phyloP scores from a whole-genome alignment of 2,888 invertebrate genomes.

The Pharmacophagus antenor region DNA sequence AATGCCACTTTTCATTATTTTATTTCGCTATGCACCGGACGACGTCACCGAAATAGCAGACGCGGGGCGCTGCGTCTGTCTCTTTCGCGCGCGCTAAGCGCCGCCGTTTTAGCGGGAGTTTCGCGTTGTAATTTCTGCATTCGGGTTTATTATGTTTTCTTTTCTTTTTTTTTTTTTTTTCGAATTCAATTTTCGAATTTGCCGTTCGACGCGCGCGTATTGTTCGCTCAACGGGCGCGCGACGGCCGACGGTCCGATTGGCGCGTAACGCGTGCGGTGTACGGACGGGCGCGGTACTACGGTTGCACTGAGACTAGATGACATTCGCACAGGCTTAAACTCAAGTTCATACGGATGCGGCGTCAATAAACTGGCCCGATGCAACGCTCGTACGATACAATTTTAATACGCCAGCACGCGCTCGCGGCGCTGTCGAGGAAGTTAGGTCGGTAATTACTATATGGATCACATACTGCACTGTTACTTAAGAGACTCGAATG shows the following conservation, averaged over 20 bases:
- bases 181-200: constrained; percentile 37
- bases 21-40: constrained; percentile 75
- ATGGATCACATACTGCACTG: constrained; percentile 4
- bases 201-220: not conserved
- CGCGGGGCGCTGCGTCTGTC: constrained; percentile 57
- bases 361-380: constrained; percentile 67
- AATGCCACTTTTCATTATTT: constrained; percentile 79
- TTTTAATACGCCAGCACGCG: constrained; percentile 52
- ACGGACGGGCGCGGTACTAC: constrained; percentile 64
- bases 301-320: constrained; percentile 73
- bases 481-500: not conserved
- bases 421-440: constrained; percentile 16
- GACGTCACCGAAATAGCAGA: constrained; percentile 72
- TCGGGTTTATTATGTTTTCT: constrained; percentile 39
- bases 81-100: constrained; percentile 57
- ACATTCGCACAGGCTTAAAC: constrained; percentile 74
- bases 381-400: constrained; percentile 54
- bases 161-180: constrained; percentile 48
- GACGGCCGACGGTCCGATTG: not conserved
- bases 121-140: constrained; percentile 60
- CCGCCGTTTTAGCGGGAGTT: constrained; percentile 48
- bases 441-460: constrained; percentile 4
- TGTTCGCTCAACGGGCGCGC: not conserved
- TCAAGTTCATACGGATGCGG: constrained; percentile 73
- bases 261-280: constrained; percentile 49